Conservation (phyloP, 1,140 invertebrate genomes). For the Trichogramma pretiosum region DNA sequence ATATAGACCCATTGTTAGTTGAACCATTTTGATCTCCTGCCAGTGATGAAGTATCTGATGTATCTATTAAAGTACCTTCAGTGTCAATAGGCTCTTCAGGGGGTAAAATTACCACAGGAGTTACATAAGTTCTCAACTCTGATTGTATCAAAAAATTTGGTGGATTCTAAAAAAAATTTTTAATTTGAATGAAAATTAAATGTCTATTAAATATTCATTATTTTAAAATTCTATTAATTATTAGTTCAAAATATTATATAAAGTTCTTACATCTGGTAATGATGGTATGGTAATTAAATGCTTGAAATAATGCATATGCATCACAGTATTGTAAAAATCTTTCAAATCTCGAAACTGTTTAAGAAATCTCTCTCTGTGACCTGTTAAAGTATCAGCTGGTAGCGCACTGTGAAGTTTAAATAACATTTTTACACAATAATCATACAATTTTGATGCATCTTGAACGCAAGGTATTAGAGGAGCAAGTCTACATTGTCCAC, state of each 20-base stretch:
- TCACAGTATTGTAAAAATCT: constrained; percentile 87
- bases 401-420: constrained; percentile 89
- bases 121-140: constrained; percentile 85
- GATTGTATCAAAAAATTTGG: constrained; percentile 92
- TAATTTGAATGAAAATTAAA: not conserved
- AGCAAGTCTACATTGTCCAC: constrained; percentile 90
- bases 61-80: constrained; percentile 63
- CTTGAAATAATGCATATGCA: constrained; percentile 95
- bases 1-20: constrained; percentile 48
- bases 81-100: constrained; percentile 57
- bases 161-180: constrained; percentile 55
- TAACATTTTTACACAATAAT: constrained; percentile 90
- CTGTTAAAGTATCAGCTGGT: constrained; percentile 80
- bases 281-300: constrained; percentile 88
- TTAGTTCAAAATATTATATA: constrained; percentile 6
- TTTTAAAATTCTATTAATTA: not conserved
- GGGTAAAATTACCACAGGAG: constrained; percentile 85
- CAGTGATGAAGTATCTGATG: constrained; percentile 54
- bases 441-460: constrained; percentile 93
- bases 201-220: not conserved
- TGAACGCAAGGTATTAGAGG: constrained; percentile 96
- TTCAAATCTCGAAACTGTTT: constrained; percentile 84
- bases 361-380: constrained; percentile 84
- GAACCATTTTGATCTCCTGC: constrained; percentile 46
- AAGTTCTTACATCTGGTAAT: constrained; percentile 68